A percentile compares a stretch with the other conserved stretches of the same genome.
Conservation (phyloP, 1,140 invertebrate species). For the Hirudo medicinalis region DNA sequence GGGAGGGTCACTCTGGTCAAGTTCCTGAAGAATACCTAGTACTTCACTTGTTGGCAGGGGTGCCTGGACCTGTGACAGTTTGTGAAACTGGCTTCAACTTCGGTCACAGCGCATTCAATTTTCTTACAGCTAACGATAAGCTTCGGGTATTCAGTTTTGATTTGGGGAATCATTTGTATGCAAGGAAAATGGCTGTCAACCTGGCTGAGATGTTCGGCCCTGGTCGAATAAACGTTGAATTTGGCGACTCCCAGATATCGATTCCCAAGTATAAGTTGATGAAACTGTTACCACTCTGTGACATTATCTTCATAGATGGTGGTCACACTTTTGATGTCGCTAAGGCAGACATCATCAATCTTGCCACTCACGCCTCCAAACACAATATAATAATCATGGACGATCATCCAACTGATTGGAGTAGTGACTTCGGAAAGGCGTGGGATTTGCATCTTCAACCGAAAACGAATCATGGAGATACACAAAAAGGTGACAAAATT, state of each 20-base stretch:
- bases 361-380: conserved; percentile 16
- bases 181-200: conserved; percentile 18
- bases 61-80: conserved; percentile 8
- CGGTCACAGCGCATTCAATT: conserved; percentile 19
- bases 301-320: conserved; percentile 22
- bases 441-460: background rate
- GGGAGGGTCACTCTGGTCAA: conserved; percentile 12
- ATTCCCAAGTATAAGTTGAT: background rate
- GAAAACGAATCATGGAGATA: background rate
- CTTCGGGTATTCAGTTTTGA: conserved; percentile 20
- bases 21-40: conserved; percentile 4
- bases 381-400: conserved; percentile 19
- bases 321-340: conserved; percentile 17
- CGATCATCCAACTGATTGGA: conserved; percentile 19
- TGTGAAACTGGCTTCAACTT: conserved; percentile 23
- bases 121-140: conserved; percentile 12
- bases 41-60: conserved; percentile 16
- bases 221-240: conserved; percentile 2
- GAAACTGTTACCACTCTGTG: conserved; percentile 12
- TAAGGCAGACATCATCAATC: conserved; percentile 15
- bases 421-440: conserved; percentile 9
- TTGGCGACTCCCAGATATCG: conserved; percentile 19
- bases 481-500: background rate
- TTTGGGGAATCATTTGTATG: conserved; percentile 17
- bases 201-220: background rate